Evolutionary conservation across 2,113 vertebrate species (phyloP).

Genomic region (Bothrops jararaca): DNA sequence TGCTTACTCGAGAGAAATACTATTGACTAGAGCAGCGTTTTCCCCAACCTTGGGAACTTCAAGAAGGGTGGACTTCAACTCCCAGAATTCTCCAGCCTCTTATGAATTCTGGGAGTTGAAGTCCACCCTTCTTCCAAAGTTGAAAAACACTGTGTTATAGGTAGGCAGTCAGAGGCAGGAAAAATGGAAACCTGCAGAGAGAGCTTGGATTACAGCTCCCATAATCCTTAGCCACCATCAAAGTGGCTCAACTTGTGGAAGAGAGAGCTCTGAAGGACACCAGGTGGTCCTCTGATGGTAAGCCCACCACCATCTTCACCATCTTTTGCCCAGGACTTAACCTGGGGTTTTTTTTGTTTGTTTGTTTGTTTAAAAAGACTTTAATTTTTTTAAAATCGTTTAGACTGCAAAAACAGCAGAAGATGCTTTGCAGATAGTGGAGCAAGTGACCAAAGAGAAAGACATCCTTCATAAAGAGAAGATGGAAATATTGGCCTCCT

Average conservation of each 20-base stretch:
- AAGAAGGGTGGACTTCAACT: background rate
- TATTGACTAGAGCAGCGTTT: background rate
- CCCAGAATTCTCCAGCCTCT: background rate
- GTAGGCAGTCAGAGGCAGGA: background rate
- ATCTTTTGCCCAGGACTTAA: background rate
- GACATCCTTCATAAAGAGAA: constrained; percentile 74
- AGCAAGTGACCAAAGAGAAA: constrained; percentile 79
- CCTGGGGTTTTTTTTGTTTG: background rate
- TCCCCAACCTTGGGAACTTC: background rate
- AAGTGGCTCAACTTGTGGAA: background rate
- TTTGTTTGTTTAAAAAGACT: background rate
- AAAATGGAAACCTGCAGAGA: background rate
- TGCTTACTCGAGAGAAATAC: background rate
- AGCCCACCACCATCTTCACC: too few species aligned
- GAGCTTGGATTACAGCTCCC: background rate
- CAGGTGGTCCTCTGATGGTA: background rate
- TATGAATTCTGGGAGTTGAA: background rate
- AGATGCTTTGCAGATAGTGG: constrained; percentile 75
- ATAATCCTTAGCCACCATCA: background rate
- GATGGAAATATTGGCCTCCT: constrained; percentile 66
- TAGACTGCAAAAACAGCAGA: constrained; percentile 79
- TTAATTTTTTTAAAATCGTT: constrained; percentile 16
- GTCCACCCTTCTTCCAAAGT: background rate
- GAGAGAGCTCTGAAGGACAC: background rate
- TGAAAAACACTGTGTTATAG: background rate